Percentiles rank a stretch among this genome's conserved stretches.
phyloP scores from a whole-genome alignment of 2,888 invertebrate genomes.

The Hirtodrosophila histrioides region DNA sequence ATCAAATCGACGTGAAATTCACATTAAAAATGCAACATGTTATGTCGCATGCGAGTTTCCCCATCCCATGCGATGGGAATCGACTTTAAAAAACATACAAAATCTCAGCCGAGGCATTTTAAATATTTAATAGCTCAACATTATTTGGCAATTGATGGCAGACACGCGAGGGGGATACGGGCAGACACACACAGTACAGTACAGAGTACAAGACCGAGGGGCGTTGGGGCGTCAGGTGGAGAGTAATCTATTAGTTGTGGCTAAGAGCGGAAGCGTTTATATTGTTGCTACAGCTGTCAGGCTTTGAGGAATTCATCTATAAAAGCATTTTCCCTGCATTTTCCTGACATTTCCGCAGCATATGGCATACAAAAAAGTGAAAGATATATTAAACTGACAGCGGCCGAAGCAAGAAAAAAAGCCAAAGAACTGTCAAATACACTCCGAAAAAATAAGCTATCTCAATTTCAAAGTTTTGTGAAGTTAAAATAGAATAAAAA shows the following conservation, averaged over 20 bases:
- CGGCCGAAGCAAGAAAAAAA: constrained; percentile 6
- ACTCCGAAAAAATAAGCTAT: constrained; percentile 27
- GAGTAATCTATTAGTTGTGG: constrained; percentile 71
- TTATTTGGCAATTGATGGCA: constrained; percentile 73
- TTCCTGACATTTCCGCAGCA: constrained; percentile 75
- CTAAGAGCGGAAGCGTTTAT: constrained; percentile 47
- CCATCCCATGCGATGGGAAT: constrained; percentile 4
- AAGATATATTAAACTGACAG: constrained; percentile 28
- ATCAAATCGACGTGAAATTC: constrained; percentile 58
- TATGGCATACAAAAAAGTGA: constrained; percentile 40
- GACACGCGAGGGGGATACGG: constrained; percentile 16
- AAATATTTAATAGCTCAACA: constrained; percentile 75
- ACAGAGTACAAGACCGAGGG: not conserved
- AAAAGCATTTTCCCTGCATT: constrained; percentile 75
- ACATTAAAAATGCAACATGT: constrained; percentile 77
- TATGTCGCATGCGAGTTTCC: constrained; percentile 67
- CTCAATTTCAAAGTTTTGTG: not conserved
- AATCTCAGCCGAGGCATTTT: constrained; percentile 58
- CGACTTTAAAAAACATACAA: not conserved
- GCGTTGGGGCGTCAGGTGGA: not conserved
- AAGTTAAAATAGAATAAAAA: too few species aligned
- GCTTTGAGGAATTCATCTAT: constrained; percentile 64
- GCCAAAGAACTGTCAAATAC: constrained; percentile 14
- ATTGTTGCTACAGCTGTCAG: constrained; percentile 70
- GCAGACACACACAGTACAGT: constrained; percentile 10